Base-by-base conservation (phyloP, 2,113 vertebrate species). In the Indicator indicator region DNA sequence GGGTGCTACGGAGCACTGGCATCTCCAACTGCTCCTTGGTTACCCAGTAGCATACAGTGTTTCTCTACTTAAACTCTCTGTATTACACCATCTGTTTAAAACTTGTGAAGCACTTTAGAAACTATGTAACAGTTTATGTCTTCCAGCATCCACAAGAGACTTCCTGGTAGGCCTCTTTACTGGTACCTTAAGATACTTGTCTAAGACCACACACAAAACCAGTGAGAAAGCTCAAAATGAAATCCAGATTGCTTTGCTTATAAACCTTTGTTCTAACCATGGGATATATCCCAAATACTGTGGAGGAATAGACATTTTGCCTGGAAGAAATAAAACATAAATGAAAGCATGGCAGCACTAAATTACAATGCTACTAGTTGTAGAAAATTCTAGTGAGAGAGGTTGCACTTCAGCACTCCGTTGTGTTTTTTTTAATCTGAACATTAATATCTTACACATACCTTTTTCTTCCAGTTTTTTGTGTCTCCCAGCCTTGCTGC, bases 401-500 rank as follows among this genome's bases (percentile, higher is more conserved):
- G 60, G 36, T 52, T 85, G 32, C 68, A 42, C 44, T 91, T 62
- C 52, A 79, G 30, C 72, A 65, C 20, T 40, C 16, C 16, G 77
- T 55, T 46, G 33, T 50, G 7, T 55, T 55, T 13, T 76, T 86
- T 87, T 78, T 54, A 85, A 76, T 63, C 38, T 71, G 71, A 82
- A 91, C 2, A 2, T 20, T 92, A 30, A 85, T 17, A 33, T 62
- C 50, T 85, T 56, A 87, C 58, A 87, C 58, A 26, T 92, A 50
- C 78, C 50, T 94, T 77, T 96, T 85, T 78, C 89, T 96, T 94
- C 84, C 86, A 99, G 99, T 99, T 99, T 94, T 99, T 99, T 81
- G 97, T 99, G 48, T 99, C 99, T 58, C 99, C 99, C 30, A 98
- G 97, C 95, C 97, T 99, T 72, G 98, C 99, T 17, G 93, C 97